Percentiles rank a stretch among this genome's conserved stretches.
phyloP scores from a whole-genome alignment of 1,140 invertebrate genomes.

The Drosophila murphyi region DNA sequence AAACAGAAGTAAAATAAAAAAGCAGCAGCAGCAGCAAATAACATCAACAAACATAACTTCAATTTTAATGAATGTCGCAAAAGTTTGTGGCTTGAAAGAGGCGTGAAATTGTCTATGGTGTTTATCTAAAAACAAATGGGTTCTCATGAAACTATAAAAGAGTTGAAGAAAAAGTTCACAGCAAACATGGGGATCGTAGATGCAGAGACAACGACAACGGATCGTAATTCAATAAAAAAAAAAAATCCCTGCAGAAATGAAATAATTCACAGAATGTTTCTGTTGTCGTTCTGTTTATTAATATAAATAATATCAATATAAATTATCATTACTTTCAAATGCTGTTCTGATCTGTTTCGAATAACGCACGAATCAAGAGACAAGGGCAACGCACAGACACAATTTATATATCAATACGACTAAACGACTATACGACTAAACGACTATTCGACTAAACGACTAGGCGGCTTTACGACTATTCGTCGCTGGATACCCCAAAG shows the following conservation, averaged over 20 bases:
- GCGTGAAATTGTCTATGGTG: slow-evolving; percentile 9
- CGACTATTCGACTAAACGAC: slow-evolving; percentile 21
- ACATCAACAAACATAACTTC: slow-evolving; percentile 42
- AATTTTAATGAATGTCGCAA: slow-evolving; percentile 61
- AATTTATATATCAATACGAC: slow-evolving; percentile 14
- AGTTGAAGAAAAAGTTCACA: neutral
- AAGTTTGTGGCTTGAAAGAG: slow-evolving; percentile 38
- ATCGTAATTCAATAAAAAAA: neutral
- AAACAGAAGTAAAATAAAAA: slow-evolving; percentile 15
- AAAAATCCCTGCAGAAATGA: neutral
- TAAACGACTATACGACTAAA: slow-evolving; percentile 15
- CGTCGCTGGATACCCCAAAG: slow-evolving; percentile 43
- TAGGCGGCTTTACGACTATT: slow-evolving; percentile 42
- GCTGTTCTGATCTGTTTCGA: slow-evolving; percentile 43
- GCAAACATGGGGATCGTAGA: slow-evolving; percentile 22
- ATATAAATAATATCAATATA: slow-evolving; percentile 8
- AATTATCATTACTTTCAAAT: slow-evolving; percentile 29
- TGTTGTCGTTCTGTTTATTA: neutral
- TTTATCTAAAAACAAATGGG: neutral
- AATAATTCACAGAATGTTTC: neutral
- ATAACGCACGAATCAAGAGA: slow-evolving; percentile 66
- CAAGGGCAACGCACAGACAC: slow-evolving; percentile 74
- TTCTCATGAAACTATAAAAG: neutral
- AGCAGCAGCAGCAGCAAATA: slow-evolving; percentile 12
- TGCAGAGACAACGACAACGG: neutral